Base-by-base conservation (phyloP, 2,113 vertebrate genomes). In the Vidua chalybeata region DNA sequence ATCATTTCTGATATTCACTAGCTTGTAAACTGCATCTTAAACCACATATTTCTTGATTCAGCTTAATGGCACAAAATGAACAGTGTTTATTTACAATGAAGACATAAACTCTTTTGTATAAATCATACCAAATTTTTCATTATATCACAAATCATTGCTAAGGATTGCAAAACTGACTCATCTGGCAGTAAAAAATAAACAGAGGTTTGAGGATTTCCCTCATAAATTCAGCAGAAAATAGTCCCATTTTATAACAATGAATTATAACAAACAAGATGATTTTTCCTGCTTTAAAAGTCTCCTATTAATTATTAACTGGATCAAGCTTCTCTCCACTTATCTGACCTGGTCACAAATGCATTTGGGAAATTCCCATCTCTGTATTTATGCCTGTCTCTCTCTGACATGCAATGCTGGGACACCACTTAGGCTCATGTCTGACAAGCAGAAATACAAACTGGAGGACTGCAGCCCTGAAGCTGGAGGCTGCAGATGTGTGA, bases 111-210 rank as follows among this genome's bases (percentile, higher is more conserved):
- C 54, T 48, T 90, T 21, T 31, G 64, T 62, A 20, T 94, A 92
- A 96, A 91, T 83, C 75, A 85, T 74, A 52, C 5, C 21, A 58
- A 73, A 59, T 58, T 94, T 59, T 94, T 88, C 59, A 78, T 81
- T 77, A 26, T 69, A 85, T 80, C 56, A n/a, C 75, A 63, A 93
- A 80, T 80, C 86, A 56, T 80, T 86, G 59, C 61, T 66, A 35
- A 76, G 72, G 49, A 89, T 84, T 89, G 83, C 72, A 86, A 69
- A 55, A 85, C 6, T 15, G 79, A 62, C 54, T 80, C 55, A 33
- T 94, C 91, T 94, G 76, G 85, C 78, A 76, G 39, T 35, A 45
- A 83, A 87, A 94, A 94, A 33, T 64, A 83, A 88, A 75, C 89
- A 87, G 79, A 59, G n/a, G 39, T 43, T 72, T 59, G 87, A 96